These are phyloP conservation scores for Egretta garzetta DNA, from an alignment of 2,113 vertebrate genomes.

Conservation along the genomic window DNA sequence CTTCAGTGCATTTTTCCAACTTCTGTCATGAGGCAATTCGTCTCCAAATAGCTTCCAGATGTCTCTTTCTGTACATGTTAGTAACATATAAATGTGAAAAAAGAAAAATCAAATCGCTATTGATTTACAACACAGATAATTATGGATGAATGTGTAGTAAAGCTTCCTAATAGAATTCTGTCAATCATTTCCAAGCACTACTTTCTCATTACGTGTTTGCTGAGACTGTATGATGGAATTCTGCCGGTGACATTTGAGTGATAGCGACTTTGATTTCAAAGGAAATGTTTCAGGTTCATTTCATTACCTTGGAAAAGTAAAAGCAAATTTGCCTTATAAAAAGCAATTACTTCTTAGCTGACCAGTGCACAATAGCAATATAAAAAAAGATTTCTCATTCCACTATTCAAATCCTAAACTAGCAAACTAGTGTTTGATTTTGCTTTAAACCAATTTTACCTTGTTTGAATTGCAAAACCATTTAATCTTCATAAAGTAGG, in stretches of 20 bases:
- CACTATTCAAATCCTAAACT: conserved; percentile 84
- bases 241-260: conserved; percentile 88
- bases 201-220: conserved; percentile 85
- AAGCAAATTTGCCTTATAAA: conserved; percentile 98
- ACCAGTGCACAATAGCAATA: conserved; percentile 89
- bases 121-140: conserved; percentile 86
- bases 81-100: conserved; percentile 51
- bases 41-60: background rate
- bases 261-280: conserved; percentile 86
- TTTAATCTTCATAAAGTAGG: conserved; percentile 88
- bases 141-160: conserved; percentile 80
- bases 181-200: conserved; percentile 84
- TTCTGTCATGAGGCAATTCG: background rate
- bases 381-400: conserved; percentile 82
- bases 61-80: background rate
- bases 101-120: conserved; percentile 77
- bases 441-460: conserved; percentile 84
- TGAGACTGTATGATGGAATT: conserved; percentile 88
- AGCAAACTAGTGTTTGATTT: conserved; percentile 84
- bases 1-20: background rate
- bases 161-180: conserved; percentile 89
- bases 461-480: conserved; percentile 85
- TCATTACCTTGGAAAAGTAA: conserved; percentile 95
- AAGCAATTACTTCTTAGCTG: conserved; percentile 96
- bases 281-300: conserved; percentile 93